Percentiles rank a stretch among this genome's conserved stretches.
Conservation (phyloP, 2,797 vertebrate genomes). For the Neoniphon sammara region DNA sequence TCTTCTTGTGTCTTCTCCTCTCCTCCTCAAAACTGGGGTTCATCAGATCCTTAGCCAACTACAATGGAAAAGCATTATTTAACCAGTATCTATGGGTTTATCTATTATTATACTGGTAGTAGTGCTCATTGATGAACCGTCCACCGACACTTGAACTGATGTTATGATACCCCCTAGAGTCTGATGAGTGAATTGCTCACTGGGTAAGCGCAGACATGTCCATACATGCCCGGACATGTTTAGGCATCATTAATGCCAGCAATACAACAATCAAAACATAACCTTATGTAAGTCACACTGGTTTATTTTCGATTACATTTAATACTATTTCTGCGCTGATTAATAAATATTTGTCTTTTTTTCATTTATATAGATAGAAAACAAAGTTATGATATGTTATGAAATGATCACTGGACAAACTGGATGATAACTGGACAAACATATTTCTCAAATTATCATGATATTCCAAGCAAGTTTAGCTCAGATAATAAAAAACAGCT, state of each 20-base stretch:
- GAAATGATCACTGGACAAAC: no score
- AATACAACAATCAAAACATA: neutral
- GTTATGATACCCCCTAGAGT: conserved; percentile 56
- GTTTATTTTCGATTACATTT: no score
- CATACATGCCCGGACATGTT: conserved; percentile 63
- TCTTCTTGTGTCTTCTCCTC: conserved; percentile 79
- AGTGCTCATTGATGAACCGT: neutral
- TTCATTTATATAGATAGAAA: neutral
- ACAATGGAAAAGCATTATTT: conserved; percentile 14
- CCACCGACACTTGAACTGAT: neutral
- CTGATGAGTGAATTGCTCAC: conserved; percentile 13
- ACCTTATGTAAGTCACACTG: no score
- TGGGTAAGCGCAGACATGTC: conserved; percentile 40
- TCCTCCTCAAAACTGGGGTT: conserved; percentile 64
- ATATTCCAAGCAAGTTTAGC: neutral
- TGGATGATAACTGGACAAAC: no score
- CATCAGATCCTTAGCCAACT: conserved; percentile 75
- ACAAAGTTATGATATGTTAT: neutral
- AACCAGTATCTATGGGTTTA: no score
- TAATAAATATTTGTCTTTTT: neutral
- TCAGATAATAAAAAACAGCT: neutral
- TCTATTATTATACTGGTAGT: neutral
- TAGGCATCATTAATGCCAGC: neutral
- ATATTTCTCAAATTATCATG: neutral
- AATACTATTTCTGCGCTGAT: neutral